Evolutionary conservation across 2,797 vertebrate species (phyloP).

Genomic region (Enoplosus armatus): DNA sequence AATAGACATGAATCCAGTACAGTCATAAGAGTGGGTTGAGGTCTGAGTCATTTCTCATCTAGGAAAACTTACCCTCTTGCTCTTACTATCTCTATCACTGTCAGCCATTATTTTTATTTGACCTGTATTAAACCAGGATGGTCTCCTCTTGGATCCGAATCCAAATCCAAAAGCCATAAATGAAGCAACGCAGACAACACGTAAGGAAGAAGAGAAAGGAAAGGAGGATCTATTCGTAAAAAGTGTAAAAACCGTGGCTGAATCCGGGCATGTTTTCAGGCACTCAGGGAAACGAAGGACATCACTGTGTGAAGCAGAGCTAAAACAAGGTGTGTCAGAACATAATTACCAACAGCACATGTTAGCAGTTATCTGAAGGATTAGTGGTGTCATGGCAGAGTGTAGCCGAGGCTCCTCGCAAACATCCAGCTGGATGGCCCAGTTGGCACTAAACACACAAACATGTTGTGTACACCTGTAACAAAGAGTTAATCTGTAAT

Average conservation of each 20-base stretch:
- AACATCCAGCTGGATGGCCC: slow-evolving; percentile 56
- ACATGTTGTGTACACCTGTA: slow-evolving; percentile 66
- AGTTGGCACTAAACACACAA: slow-evolving; percentile 64
- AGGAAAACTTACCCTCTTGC: neutral
- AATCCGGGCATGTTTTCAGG: neutral
- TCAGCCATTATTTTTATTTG: slow-evolving; percentile 21
- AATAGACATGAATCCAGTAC: slow-evolving; percentile 20
- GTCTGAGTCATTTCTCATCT: slow-evolving; percentile 34
- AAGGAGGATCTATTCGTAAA: neutral
- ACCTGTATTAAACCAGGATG: neutral
- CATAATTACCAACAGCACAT: neutral
- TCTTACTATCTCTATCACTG: neutral
- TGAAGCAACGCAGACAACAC: neutral
- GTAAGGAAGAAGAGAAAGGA: neutral
- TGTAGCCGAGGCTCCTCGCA: slow-evolving; percentile 1
- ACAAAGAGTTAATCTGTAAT: slow-evolving; percentile 63
- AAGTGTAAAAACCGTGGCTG: neutral
- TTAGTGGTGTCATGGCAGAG: slow-evolving; percentile 48
- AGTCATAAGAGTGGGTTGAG: slow-evolving; percentile 47
- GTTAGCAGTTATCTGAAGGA: slow-evolving; percentile 38
- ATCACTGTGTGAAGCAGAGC: neutral
- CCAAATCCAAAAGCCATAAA: neutral
- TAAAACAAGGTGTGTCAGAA: neutral
- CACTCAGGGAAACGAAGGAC: neutral
- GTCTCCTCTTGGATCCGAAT: slow-evolving; percentile 3